These are phyloP conservation scores for Chrysemys picta DNA, from an alignment of 2,113 vertebrate species.

Conservation along the genomic window DNA sequence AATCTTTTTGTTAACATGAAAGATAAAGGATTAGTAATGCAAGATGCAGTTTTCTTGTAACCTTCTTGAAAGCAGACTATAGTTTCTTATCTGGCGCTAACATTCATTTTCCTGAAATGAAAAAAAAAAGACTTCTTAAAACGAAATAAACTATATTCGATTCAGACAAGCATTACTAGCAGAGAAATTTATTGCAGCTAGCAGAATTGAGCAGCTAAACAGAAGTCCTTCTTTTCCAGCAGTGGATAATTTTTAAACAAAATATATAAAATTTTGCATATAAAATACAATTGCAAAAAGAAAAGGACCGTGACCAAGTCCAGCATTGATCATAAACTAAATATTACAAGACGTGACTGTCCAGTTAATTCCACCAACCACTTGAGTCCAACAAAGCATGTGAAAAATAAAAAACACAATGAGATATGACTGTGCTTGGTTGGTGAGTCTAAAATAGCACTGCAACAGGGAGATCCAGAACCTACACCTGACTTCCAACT, in stretches of 20 bases:
- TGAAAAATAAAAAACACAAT: background rate
- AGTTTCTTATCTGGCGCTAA: conserved; percentile 87
- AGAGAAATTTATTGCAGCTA: conserved; percentile 68
- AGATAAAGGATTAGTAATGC: conserved; percentile 90
- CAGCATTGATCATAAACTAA: background rate
- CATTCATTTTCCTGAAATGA: conserved; percentile 84
- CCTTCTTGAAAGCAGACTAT: conserved; percentile 87
- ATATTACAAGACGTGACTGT: background rate
- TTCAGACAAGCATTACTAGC: conserved; percentile 70
- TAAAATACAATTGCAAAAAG: conserved; percentile 36
- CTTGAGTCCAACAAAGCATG: background rate
- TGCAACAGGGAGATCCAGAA: background rate
- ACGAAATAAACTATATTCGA: conserved; percentile 82
- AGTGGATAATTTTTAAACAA: conserved; percentile 22
- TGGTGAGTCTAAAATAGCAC: rapidly evolving
- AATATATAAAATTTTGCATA: conserved; percentile 21
- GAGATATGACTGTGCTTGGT: background rate
- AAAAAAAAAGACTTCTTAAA: conserved; percentile 76
- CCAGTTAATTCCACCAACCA: background rate
- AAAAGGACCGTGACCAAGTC: background rate
- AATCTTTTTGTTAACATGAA: conserved; percentile 89
- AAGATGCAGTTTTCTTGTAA: conserved; percentile 88
- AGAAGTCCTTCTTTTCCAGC: conserved; percentile 39
- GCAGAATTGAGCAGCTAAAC: conserved; percentile 67
- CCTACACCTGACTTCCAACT: background rate